phyloP scores from a whole-genome alignment of 2,888 invertebrate genomes.

The Mesoligia furuncula region DNA sequence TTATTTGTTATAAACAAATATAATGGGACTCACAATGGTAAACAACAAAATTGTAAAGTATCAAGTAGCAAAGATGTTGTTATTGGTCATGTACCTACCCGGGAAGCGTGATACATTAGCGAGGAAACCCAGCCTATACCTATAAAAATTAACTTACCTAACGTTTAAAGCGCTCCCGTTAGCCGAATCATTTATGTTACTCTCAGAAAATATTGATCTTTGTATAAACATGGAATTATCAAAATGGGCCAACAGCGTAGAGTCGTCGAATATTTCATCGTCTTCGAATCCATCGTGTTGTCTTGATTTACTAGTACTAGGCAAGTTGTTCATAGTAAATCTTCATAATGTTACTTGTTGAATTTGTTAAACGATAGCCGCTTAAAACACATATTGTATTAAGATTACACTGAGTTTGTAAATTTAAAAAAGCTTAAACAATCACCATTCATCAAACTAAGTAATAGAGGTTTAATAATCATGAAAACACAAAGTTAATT shows the following conservation, averaged over 20 bases:
- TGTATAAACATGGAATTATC: slow-evolving; percentile 76
- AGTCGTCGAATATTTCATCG: slow-evolving; percentile 85
- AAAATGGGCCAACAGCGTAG: slow-evolving; percentile 82
- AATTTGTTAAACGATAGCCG: neutral
- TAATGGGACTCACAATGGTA: neutral
- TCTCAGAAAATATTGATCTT: slow-evolving; percentile 69
- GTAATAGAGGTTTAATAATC: too few species aligned
- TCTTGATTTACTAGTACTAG: slow-evolving; percentile 68
- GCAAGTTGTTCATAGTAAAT: slow-evolving; percentile 69
- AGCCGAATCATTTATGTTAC: slow-evolving; percentile 71
- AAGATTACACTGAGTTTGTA: neutral
- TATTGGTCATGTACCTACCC: neutral
- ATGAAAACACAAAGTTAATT: neutral
- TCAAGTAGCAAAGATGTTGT: neutral
- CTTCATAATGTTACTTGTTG: slow-evolving; percentile 34
- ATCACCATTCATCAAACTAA: neutral
- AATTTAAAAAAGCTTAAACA: neutral
- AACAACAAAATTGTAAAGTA: neutral
- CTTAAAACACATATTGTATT: neutral
- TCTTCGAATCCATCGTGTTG: slow-evolving; percentile 75
- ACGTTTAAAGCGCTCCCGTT: slow-evolving; percentile 80
- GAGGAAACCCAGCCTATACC: neutral
- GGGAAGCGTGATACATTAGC: neutral
- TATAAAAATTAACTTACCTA: slow-evolving; percentile 73
- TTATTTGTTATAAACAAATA: neutral